These are phyloP conservation scores for Lordiphosa andalusiaca DNA, from an alignment of 2,888 invertebrate species.

Conservation along the genomic window DNA sequence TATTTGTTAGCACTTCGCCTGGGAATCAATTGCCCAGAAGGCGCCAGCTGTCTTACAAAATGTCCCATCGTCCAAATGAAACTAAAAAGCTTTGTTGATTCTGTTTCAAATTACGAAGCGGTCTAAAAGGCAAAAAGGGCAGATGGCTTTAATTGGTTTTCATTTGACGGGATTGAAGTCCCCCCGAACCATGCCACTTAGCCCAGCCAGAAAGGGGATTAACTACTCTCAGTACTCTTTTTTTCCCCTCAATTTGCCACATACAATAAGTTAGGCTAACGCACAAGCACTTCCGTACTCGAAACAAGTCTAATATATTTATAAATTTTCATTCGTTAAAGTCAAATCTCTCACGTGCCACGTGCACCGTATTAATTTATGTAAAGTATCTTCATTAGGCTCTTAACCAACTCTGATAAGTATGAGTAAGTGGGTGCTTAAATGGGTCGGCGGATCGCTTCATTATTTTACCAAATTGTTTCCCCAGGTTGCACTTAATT, in stretches of 20 bases:
- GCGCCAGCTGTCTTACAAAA: background rate
- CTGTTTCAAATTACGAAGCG: slow-evolving; percentile 30
- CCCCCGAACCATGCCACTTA: background rate
- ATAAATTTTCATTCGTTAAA: background rate
- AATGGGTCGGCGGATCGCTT: no score
- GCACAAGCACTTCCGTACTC: background rate
- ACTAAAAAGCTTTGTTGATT: slow-evolving; percentile 32
- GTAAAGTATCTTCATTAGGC: slow-evolving; percentile 25
- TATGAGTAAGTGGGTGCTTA: background rate
- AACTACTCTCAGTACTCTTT: background rate
- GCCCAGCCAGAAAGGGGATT: background rate
- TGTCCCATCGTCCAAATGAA: slow-evolving; percentile 1
- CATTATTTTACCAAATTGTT: background rate
- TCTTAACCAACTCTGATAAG: slow-evolving; percentile 1
- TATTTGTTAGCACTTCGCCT: slow-evolving; percentile 21
- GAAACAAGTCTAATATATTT: background rate
- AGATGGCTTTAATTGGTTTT: slow-evolving; percentile 20
- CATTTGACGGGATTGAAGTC: background rate
- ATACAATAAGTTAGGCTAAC: background rate
- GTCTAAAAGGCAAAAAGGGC: background rate
- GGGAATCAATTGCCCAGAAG: background rate
- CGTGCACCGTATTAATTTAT: slow-evolving; percentile 27
- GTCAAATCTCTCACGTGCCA: slow-evolving; percentile 3
- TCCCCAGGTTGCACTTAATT: background rate
- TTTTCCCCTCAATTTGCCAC: slow-evolving; percentile 1